Base-by-base conservation (phyloP, 2,113 vertebrate genomes). In the Pheucticus melanocephalus region DNA sequence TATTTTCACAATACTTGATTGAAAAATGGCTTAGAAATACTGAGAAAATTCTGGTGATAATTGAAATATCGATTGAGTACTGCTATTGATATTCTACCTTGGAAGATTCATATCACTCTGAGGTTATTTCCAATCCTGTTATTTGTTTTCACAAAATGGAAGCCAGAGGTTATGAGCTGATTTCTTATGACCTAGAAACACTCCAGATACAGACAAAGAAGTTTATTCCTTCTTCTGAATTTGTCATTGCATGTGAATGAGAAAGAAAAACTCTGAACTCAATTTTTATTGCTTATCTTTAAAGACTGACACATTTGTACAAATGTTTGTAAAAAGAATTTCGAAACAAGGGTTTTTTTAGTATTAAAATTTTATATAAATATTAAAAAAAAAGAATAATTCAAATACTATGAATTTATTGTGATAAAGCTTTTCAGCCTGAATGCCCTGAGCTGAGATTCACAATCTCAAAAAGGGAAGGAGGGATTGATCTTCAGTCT, bases 81-180 rank as follows among this genome's bases (percentile, higher is more conserved):
- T 90, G 91, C 75, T 88, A 93, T 93, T 95, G 96, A 96, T 97
- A 92, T 93, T 95, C 90, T 88, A 63, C 79, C 90, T 73, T 56
- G 59, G 68, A 94, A 94, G 79, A 95, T 83, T 92, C 71, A 27
- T 85, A 93, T 63, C 59, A 48, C 85, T 93, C 79, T 66, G 84
- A 92, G 92, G 82, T 83, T 91, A 95, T 90, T 94, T 94, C 82
- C 87, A 88, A 47, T 48, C 94, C 82, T 83, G 44, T 82, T 97
- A 92, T 96, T 95, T 95, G 91, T 96, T 97, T 96, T 95, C 87
- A 92, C 90, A 97, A 90, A 96, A 97, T 95, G 85, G 82, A 95
- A 97, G 87, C 82, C 92, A 95, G 95, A 97, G 95, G 95, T 97
- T 93, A 95, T 88, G 65, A 90, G 80, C 82, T 73, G 79, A 88